Evolutionary conservation across 2,888 invertebrate genomes (phyloP).

Genomic region (Hypsopygia costalis): DNA sequence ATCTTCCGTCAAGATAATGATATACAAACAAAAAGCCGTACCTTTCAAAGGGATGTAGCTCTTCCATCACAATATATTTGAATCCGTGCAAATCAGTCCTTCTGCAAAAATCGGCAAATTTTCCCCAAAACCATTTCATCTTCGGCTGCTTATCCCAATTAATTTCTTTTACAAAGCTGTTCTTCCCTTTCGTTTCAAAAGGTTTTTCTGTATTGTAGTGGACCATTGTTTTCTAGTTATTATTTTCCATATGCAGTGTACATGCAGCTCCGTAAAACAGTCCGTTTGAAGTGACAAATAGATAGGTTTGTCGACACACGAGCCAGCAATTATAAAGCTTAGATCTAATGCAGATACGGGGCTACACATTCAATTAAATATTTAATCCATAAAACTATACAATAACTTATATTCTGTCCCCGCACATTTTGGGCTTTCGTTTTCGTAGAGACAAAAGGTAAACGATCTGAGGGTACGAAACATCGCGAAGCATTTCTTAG

Average conservation of each 20-base stretch:
- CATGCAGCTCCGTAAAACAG: conserved; percentile 12
- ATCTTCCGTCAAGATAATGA: too few species aligned
- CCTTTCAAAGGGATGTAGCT: conserved; percentile 80
- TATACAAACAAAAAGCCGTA: too few species aligned
- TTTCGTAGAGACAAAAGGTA: too few species aligned
- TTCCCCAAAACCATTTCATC: conserved; percentile 31
- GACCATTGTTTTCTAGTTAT: conserved; percentile 17
- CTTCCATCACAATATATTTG: conserved; percentile 83
- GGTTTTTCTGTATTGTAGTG: conserved; percentile 17
- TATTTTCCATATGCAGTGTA: neutral
- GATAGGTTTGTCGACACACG: conserved; percentile 32
- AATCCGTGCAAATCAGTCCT: conserved; percentile 86
- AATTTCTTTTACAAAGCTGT: neutral
- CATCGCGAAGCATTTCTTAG: too few species aligned
- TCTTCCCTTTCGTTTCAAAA: conserved; percentile 16
- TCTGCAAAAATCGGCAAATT: conserved; percentile 81
- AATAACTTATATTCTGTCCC: too few species aligned
- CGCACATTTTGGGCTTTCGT: too few species aligned
- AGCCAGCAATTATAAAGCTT: conserved; percentile 41
- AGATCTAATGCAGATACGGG: conserved; percentile 41
- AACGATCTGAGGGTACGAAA: too few species aligned
- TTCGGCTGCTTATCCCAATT: conserved; percentile 20
- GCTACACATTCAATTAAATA: conserved; percentile 3
- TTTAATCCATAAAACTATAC: too few species aligned
- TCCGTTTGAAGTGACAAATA: conserved; percentile 26